phyloP scores from a whole-genome alignment of 2,797 vertebrate genomes.

The Accipiter badius region DNA sequence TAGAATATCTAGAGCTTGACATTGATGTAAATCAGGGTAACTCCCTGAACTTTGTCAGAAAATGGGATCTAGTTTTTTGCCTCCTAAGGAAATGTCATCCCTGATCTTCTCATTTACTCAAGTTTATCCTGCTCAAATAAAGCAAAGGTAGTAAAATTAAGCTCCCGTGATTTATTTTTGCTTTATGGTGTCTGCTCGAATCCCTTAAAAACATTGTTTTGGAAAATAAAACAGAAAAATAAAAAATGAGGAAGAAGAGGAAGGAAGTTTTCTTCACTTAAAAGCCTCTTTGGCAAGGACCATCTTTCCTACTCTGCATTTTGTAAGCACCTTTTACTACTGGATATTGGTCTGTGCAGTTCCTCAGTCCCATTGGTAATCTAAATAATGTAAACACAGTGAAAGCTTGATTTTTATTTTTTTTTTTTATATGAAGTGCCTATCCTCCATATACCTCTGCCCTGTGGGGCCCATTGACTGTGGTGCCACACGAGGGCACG shows the following conservation, averaged over 20 bases:
- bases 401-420: neutral
- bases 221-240: neutral
- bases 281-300: neutral
- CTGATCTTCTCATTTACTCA: neutral
- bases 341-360: neutral
- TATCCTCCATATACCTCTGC: neutral
- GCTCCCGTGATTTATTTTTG: neutral
- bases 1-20: neutral
- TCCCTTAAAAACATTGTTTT: neutral
- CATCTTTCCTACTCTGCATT: neutral
- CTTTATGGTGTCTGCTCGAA: neutral
- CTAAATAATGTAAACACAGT: neutral
- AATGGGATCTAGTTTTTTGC: neutral
- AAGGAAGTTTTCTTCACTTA: neutral
- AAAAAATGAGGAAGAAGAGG: neutral
- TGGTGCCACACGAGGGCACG: fast-evolving
- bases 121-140: neutral
- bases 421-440: neutral
- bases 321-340: neutral
- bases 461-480: fast-evolving
- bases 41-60: neutral
- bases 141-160: neutral
- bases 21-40: neutral
- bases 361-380: neutral
- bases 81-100: neutral